Evolutionary conservation across 2,797 vertebrate genomes (phyloP).

Genomic region (Oceanodroma leucorhoa): DNA sequence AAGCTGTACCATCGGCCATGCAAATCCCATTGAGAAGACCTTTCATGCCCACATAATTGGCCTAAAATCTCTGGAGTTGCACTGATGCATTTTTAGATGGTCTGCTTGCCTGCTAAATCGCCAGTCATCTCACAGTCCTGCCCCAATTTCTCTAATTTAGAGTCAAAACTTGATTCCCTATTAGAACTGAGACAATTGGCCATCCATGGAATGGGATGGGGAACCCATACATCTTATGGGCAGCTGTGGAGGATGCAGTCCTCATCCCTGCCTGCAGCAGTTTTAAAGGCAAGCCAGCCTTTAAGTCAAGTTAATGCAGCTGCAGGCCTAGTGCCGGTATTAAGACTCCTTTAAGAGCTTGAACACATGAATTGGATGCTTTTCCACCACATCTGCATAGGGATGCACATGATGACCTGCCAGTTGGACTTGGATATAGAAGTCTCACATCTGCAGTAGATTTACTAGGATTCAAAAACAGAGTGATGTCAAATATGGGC

Average conservation of each 20-base stretch:
- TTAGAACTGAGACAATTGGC: neutral
- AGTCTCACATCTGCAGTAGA: slow-evolving; percentile 45
- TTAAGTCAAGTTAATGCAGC: neutral
- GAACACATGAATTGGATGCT: neutral
- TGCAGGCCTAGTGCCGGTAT: neutral
- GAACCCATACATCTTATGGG: neutral
- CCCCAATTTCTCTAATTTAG: neutral
- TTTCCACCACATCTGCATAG: slow-evolving; percentile 32
- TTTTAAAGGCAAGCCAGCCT: neutral
- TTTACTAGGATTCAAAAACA: neutral
- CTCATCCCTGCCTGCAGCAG: neutral
- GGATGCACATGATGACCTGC: slow-evolving; percentile 29
- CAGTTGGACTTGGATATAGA: slow-evolving; percentile 3
- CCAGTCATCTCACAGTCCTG: neutral
- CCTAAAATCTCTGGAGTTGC: neutral
- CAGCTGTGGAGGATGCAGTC: neutral
- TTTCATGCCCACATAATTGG: neutral
- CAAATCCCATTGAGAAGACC: neutral
- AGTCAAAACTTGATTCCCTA: neutral
- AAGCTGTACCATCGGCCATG: neutral
- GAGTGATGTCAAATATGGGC: neutral
- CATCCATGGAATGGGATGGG: neutral
- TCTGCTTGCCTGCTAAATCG: neutral
- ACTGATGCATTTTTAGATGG: neutral
- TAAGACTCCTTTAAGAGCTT: slow-evolving; percentile 29